Evolutionary conservation across 2,888 invertebrate species (phyloP).

Genomic region (Eupelmus urozonus): DNA sequence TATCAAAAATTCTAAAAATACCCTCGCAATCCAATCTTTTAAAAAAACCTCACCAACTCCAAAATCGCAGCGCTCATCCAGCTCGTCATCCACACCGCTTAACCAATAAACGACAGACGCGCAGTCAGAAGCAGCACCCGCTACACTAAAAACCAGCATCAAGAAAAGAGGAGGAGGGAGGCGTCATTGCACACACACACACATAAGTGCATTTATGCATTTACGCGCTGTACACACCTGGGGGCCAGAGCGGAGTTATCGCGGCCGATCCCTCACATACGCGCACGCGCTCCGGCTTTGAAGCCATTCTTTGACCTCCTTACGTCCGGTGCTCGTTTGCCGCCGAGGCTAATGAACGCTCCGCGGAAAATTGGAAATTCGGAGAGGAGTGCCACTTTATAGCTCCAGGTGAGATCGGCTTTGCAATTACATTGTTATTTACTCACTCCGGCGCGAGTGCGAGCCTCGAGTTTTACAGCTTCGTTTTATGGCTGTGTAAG

Average conservation of each 20-base stretch:
- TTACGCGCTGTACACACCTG: not conserved
- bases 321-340: slow-evolving; percentile 30
- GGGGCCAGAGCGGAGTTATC: slow-evolving; percentile 6
- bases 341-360: slow-evolving; percentile 32
- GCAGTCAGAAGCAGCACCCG: too few relatives aligned
- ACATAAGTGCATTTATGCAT: too few relatives aligned
- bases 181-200: too few relatives aligned
- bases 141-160: too few relatives aligned
- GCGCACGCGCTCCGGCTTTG: slow-evolving; percentile 4
- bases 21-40: too few relatives aligned
- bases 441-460: too few relatives aligned
- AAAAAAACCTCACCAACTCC: too few relatives aligned
- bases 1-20: too few relatives aligned
- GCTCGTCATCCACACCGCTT: too few relatives aligned
- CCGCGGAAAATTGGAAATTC: slow-evolving; percentile 45
- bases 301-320: slow-evolving; percentile 48
- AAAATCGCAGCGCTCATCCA: too few relatives aligned
- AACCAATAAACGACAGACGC: too few relatives aligned
- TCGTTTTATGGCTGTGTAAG: not conserved
- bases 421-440: slow-evolving; percentile 30
- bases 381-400: slow-evolving; percentile 10
- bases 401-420: not conserved
- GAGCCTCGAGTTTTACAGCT: slow-evolving; percentile 2
- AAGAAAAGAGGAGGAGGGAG: too few relatives aligned
- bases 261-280: slow-evolving; percentile 20